Percentiles rank a stretch among this genome's conserved stretches.
These are phyloP conservation scores for Eucidaris tribuloides DNA, from an alignment of 35 echinoderm and acorn worm species.

Conservation along the genomic window DNA sequence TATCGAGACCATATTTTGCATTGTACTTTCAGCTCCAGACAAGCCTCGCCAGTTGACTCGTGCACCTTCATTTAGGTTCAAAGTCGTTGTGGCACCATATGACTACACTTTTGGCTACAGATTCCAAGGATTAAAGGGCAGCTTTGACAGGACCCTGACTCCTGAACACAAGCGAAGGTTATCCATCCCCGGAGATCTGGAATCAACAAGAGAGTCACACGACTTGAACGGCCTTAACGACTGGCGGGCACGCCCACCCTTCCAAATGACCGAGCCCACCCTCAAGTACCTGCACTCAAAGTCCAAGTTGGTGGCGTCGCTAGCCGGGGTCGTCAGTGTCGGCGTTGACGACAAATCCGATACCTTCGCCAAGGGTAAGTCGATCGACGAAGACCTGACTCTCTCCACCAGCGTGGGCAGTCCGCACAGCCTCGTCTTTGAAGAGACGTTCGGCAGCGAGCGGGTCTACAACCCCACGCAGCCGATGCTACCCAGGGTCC, in stretches of 20 bases:
- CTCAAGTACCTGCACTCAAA: constrained; percentile 78
- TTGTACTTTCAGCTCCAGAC: too few species aligned
- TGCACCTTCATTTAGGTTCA: constrained; percentile 60
- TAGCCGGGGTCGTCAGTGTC: constrained; percentile 62
- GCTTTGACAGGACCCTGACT: background rate
- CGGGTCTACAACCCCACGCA: constrained; percentile 26
- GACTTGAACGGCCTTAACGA: background rate
- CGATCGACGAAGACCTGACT: constrained; percentile 2
- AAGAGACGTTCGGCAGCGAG: constrained; percentile 65
- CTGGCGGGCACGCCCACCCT: constrained; percentile 17
- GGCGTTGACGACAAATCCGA: constrained; percentile 43
- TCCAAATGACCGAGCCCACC: constrained; percentile 85
- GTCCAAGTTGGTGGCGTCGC: constrained; percentile 70
- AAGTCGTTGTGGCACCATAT: constrained; percentile 47
- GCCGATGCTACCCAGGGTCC: constrained; percentile 48
- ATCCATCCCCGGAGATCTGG: constrained; percentile 38
- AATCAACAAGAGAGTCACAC: too few species aligned
- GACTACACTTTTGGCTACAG: constrained; percentile 69
- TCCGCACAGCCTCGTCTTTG: constrained; percentile 42
- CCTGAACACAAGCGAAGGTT: constrained; percentile 22
- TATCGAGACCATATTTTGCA: too few species aligned
- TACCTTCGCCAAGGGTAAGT: constrained; percentile 21
- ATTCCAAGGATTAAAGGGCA: constrained; percentile 39
- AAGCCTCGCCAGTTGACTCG: background rate
- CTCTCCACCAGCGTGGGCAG: constrained; percentile 20